These are phyloP conservation scores for Propithecus deckenii DNA, from an alignment of 2,797 vertebrate species.

Conservation along the genomic window DNA sequence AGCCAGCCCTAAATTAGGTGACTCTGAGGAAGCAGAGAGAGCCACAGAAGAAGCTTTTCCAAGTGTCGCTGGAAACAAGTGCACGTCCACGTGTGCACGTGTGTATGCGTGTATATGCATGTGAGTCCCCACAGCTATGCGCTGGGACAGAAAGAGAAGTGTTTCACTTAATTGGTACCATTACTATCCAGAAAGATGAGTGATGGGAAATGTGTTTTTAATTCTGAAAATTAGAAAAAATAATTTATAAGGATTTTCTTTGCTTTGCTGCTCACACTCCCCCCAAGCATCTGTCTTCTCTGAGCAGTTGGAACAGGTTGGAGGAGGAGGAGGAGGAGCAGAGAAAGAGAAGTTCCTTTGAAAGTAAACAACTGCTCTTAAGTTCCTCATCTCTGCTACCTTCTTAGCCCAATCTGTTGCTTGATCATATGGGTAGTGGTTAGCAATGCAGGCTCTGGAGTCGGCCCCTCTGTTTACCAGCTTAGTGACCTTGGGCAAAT, in stretches of 20 bases:
- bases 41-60: not conserved
- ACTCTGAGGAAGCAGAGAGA: not conserved
- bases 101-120: too few species aligned
- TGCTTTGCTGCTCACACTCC: constrained; percentile 70
- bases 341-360: constrained; percentile 51
- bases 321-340: constrained; percentile 46
- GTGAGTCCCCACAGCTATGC: accelerated
- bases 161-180: not conserved
- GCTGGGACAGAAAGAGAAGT: not conserved
- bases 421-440: too few species aligned
- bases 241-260: constrained; percentile 79
- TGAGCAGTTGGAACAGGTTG: constrained; percentile 72
- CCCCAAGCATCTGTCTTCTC: constrained; percentile 77
- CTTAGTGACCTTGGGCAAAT: not conserved
- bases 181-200: not conserved
- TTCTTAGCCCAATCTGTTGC: not conserved
- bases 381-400: constrained; percentile 15
- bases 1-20: not conserved
- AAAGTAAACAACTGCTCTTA: constrained; percentile 69
- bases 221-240: constrained; percentile 57
- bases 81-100: not conserved
- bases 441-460: not conserved
- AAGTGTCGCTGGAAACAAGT: not conserved
- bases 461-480: not conserved
- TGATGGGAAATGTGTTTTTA: constrained; percentile 38